Percentiles rank a stretch among this genome's conserved stretches.
Conservation (phyloP, 2,797 vertebrate species). For the Nyctibius grandis region DNA sequence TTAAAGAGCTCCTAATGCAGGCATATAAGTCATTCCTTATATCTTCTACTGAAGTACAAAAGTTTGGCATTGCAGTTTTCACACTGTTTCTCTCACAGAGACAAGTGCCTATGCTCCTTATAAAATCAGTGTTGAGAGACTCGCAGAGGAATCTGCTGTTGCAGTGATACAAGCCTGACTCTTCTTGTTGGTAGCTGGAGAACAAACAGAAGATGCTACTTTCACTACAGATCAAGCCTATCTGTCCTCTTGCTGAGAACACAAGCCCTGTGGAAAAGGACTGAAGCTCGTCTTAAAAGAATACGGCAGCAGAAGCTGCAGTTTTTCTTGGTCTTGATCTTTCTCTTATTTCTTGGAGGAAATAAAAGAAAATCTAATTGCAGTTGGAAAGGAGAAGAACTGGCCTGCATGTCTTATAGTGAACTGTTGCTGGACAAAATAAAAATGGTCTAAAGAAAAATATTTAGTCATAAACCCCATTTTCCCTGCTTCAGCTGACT, state of each 20-base stretch:
- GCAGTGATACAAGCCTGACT: not conserved
- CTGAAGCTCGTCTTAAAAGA: not conserved
- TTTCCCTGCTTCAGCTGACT: not conserved
- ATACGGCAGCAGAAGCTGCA: not conserved
- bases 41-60: not conserved
- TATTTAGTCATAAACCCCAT: not conserved
- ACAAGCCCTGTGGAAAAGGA: not conserved
- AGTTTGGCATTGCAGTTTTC: not conserved
- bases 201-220: not conserved
- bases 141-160: not conserved
- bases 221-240: not conserved
- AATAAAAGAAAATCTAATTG: not conserved
- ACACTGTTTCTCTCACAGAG: not conserved
- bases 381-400: not conserved
- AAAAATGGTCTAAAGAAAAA: not conserved
- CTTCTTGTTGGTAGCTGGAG: not conserved
- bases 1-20: not conserved
- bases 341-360: too few relatives aligned
- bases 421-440: not conserved
- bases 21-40: not conserved
- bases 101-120: not conserved
- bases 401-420: fast-evolving
- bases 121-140: not conserved
- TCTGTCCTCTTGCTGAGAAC: not conserved
- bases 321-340: not conserved